These are phyloP conservation scores for Andrena minutula DNA, from an alignment of 2,888 invertebrate species.

Conservation along the genomic window DNA sequence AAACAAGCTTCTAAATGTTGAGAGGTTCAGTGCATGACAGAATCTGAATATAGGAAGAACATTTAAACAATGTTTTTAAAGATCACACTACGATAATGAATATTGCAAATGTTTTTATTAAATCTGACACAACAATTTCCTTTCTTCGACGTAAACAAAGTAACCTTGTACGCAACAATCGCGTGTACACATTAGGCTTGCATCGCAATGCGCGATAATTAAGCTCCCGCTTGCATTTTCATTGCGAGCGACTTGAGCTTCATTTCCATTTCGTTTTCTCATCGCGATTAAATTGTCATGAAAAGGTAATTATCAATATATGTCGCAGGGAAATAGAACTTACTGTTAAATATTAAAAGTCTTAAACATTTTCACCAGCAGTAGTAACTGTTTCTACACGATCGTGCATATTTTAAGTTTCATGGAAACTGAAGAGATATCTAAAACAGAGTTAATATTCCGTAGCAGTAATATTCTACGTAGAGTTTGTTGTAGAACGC, in stretches of 20 bases:
- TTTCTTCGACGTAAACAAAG: neutral
- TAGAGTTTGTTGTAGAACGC: neutral
- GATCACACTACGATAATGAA: neutral
- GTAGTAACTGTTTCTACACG: neutral
- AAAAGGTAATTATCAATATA: neutral
- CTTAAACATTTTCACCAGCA: neutral
- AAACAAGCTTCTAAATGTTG: too few relatives aligned
- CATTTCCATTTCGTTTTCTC: neutral
- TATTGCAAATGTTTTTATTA: neutral
- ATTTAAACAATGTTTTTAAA: too few relatives aligned
- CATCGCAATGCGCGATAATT: neutral
- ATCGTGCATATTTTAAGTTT: neutral
- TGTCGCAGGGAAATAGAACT: neutral
- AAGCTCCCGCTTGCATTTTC: slow-evolving; percentile 24
- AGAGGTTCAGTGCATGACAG: too few relatives aligned
- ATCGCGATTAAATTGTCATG: neutral
- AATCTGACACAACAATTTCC: neutral
- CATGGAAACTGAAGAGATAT: neutral
- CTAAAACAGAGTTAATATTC: neutral
- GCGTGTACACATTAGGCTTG: neutral
- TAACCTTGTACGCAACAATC: neutral
- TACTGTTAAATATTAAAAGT: neutral
- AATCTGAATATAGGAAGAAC: too few relatives aligned
- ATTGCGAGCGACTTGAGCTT: slow-evolving; percentile 7
- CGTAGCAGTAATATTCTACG: neutral